Percentiles rank a stretch among this genome's conserved stretches.
Conservation (phyloP, 2,797 vertebrate species). For the Pyrocephalus nanus region DNA sequence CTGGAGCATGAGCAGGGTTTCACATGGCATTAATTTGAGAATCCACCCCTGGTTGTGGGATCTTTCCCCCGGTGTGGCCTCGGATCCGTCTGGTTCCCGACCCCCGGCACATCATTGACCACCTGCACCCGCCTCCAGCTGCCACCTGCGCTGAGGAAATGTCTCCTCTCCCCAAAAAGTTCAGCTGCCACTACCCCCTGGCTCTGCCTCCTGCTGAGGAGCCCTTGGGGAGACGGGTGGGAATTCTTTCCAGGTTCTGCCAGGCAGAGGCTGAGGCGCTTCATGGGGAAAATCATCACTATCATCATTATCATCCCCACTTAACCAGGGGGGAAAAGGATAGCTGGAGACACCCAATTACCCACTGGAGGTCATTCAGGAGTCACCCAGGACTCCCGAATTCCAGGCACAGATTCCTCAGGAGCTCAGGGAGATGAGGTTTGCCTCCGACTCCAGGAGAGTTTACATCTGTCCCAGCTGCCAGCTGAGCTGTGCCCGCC, state of each 20-base stretch:
- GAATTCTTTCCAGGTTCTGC: neutral
- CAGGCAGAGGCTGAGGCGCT: neutral
- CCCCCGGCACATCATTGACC: neutral
- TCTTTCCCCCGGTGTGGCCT: neutral
- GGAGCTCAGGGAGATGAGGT: neutral
- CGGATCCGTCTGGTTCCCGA: neutral
- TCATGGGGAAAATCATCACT: neutral
- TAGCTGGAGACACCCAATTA: neutral
- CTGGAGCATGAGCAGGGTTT: neutral
- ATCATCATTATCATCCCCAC: neutral
- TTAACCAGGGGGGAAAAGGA: fast-evolving
- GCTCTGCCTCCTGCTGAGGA: neutral
- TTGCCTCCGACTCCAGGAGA: neutral
- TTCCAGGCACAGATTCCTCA: neutral
- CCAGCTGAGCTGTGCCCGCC: neutral
- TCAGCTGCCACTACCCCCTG: neutral
- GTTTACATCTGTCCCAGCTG: neutral
- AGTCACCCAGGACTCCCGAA: neutral
- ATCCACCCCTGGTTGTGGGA: neutral
- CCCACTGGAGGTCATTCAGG: neutral
- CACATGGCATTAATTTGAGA: slow-evolving; percentile 19
- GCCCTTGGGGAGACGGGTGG: neutral
- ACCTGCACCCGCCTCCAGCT: neutral
- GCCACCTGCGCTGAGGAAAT: neutral
- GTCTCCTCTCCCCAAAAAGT: neutral